Conservation (phyloP, 2,888 invertebrate species). For the Gymnoscelis rufifasciata region DNA sequence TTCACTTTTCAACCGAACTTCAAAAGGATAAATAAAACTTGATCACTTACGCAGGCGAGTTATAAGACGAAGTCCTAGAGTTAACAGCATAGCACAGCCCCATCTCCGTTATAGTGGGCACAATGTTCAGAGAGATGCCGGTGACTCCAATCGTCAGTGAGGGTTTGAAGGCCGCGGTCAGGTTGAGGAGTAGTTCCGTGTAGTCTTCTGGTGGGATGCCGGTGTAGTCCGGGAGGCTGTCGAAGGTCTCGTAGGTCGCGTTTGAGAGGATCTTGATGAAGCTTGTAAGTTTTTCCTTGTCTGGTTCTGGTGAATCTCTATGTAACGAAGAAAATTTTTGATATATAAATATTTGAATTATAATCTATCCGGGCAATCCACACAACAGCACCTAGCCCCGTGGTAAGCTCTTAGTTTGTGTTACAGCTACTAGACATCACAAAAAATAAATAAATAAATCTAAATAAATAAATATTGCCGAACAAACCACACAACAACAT, state of each 20-base stretch:
- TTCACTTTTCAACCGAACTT: not conserved
- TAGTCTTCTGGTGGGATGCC: conserved; percentile 79
- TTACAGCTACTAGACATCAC: no score
- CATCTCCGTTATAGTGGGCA: conserved; percentile 82
- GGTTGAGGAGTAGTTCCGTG: conserved; percentile 74
- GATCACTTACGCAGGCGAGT: conserved; percentile 72
- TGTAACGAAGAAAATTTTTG: no score
- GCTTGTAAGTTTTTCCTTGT: conserved; percentile 72
- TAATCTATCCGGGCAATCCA: no score
- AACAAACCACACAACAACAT: no score
- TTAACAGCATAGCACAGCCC: conserved; percentile 85
- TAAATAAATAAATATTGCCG: no score
- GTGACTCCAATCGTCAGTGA: conserved; percentile 76
- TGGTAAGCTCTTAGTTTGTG: no score
- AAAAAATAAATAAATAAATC: conserved; percentile 4
- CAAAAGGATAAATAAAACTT: no score
- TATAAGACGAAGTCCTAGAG: conserved; percentile 81
- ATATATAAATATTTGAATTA: no score
- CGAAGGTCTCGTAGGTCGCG: conserved; percentile 80
- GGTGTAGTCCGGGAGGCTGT: conserved; percentile 73
- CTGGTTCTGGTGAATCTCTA: conserved; percentile 49
- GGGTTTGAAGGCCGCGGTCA: conserved; percentile 72
- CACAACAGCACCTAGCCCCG: no score
- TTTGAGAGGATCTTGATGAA: conserved; percentile 79
- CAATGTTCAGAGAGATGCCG: conserved; percentile 69